Base-by-base conservation (phyloP, 2,888 invertebrate genomes). In the Apamea sordens region DNA sequence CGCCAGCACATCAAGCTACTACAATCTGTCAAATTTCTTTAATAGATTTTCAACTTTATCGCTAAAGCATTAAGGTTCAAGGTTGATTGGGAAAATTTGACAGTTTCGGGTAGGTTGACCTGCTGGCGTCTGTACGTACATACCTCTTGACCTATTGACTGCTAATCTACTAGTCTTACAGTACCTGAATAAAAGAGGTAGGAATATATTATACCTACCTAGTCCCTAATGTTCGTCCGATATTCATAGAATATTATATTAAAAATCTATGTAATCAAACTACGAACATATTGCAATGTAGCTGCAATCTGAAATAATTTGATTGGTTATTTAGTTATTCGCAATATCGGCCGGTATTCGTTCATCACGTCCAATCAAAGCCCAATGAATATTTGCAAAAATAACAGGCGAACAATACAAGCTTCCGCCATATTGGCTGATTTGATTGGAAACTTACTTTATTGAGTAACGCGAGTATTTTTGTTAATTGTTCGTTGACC, bases 301-400 rank as follows among this genome's bases (percentile, higher is more conserved):
- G 7, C 10, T 32, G 15, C 56, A 74, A 74, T 24, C 13, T 32
- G 24, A 67, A 75, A 18, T 73, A 64, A 77, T 80, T 79, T 74
- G 76, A 76, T 86, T 86, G 44, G 61, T 28, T 69, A 71, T 82
- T 85, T 70, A 79, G 79, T 79, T 79, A 72, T 76, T 85, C n/a
- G 61, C 63, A 82, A 77, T 73, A 72, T 56, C 28, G 28, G 50
- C 15, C 41, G 47, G 59, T 65, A 76, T 84, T 65, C 47, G 50
- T 80, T 73, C 71, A 76, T 76, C 73, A 63, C 50, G 13, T 75
- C 63, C 78, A 74, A 77, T 82, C 63, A 82, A 79, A 74, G 11
- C 68, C n/a, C 69, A 82, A 85, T 83, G 53, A 67, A 80, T 85
- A 56, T 74, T 76, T 76, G 59, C 24, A 59, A 64, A 76, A 83